Percentiles rank a stretch among this genome's conserved stretches.
Conservation (phyloP, 2,113 vertebrate species). For the Coracopsis vasa region DNA sequence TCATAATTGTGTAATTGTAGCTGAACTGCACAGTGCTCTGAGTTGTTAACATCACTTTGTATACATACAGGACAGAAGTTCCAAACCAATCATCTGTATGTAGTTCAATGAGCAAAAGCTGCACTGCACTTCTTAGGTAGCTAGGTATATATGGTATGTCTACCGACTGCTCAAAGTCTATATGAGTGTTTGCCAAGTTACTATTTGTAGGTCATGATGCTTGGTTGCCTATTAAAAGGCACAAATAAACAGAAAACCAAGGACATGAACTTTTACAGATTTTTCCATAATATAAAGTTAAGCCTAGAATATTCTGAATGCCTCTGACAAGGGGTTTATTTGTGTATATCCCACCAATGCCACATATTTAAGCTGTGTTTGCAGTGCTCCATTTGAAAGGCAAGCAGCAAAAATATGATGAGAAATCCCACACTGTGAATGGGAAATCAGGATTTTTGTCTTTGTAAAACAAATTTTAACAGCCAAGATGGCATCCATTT, state of each 20-base stretch:
- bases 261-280: not conserved
- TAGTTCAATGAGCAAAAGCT: not conserved
- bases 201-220: not conserved
- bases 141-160: not conserved
- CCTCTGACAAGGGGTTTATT: not conserved
- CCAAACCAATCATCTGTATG: rapidly evolving
- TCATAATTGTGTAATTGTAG: not conserved
- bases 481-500: not conserved
- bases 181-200: not conserved
- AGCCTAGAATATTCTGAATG: not conserved
- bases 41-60: not conserved
- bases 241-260: not conserved
- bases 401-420: not conserved
- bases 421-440: not conserved
- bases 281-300: not conserved
- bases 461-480: not conserved
- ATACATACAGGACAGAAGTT: not conserved
- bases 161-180: not conserved
- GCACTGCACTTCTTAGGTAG: not conserved
- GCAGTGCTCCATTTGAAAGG: not conserved
- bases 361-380: not conserved
- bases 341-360: not conserved
- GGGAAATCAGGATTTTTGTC: not conserved
- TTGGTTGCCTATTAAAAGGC: not conserved
- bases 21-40: not conserved